Evolutionary conservation across 2,888 invertebrate species (phyloP), one percentile per base, ranked within the genome.

Genomic region (Drosophila borborema): DNA sequence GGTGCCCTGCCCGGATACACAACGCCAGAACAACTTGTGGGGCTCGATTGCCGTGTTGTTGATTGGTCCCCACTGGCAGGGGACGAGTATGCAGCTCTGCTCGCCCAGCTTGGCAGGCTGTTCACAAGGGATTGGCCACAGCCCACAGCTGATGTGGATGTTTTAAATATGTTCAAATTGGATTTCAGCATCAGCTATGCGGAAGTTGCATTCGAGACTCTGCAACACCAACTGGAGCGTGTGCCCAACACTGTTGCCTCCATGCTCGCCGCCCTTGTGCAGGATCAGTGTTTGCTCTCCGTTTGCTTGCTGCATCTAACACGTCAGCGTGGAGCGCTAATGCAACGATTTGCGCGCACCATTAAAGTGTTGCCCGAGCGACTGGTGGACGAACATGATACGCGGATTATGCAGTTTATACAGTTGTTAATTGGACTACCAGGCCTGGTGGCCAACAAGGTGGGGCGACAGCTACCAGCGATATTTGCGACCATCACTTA

Each of bases 351-450:
- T 55, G 78, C 80, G 10, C 62, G 72, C 16, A 90, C 90, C n/a
- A 72, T 88, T 3, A 73, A 86, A n/a, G n/a, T 80, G 1, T n/a
- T 88, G 38, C 82, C 85, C 23, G 83, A 82, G 34, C 72, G 71
- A 10, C 53, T 64, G 45, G 43, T 89, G 16, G 84, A 91, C 36
- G 80, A 89, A 55, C 75, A 89, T 6, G 88, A 91, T 68, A 88
- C 74, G 74, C 62, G 82, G 86, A 95, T 95, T 94, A 94, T 94
- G 69, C 93, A 93, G 41, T 94, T 94, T 28, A 93, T 96, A 0
- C 96, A 96, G 86, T 82, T 95, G 54, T 82, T 97, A 60, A 93
- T 95, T 9, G 96, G 96, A 2, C 82, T 97, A 59, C 97, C 97
- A 0, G 95, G 94, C 82, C 93, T 96, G 77, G 93, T 97, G 48